Percentiles rank a stretch among this genome's conserved stretches.
phyloP scores from a whole-genome alignment of 2,888 invertebrate genomes.

The Orthosia cruda region DNA sequence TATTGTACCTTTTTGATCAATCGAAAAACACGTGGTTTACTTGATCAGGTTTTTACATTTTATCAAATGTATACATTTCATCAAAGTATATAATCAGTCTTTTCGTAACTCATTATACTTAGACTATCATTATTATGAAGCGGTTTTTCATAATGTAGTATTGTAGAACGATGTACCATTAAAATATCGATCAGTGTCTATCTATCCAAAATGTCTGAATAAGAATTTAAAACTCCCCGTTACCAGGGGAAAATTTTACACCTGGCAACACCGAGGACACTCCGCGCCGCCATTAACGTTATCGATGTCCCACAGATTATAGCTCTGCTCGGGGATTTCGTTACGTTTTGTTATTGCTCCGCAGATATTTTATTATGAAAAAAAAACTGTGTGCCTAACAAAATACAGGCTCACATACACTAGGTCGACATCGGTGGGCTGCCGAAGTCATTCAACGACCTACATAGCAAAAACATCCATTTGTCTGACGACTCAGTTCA shows the following conservation, averaged over 20 bases:
- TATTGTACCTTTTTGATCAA: background rate
- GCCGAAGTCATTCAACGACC: no score
- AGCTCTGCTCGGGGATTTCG: conserved; percentile 56
- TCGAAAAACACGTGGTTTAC: no score
- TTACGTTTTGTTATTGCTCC: conserved; percentile 65
- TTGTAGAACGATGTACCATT: background rate
- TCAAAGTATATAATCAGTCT: background rate
- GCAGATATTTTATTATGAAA: background rate
- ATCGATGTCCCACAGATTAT: conserved; percentile 72
- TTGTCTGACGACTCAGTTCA: no score
- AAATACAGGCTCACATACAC: no score
- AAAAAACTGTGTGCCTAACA: background rate
- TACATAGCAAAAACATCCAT: no score
- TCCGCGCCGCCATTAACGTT: conserved; percentile 66
- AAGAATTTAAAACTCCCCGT: conserved; percentile 3
- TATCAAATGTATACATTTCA: background rate
- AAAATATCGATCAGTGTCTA: background rate
- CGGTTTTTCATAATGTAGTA: background rate
- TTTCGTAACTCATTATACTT: background rate
- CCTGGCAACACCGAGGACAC: conserved; percentile 44
- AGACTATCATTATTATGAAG: background rate
- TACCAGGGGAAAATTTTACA: background rate
- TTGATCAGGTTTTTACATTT: no score
- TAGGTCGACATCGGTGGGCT: no score
- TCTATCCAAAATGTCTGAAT: background rate